These are phyloP conservation scores for Bovichtus variegatus DNA, from an alignment of 2,797 vertebrate species.

Conservation along the genomic window DNA sequence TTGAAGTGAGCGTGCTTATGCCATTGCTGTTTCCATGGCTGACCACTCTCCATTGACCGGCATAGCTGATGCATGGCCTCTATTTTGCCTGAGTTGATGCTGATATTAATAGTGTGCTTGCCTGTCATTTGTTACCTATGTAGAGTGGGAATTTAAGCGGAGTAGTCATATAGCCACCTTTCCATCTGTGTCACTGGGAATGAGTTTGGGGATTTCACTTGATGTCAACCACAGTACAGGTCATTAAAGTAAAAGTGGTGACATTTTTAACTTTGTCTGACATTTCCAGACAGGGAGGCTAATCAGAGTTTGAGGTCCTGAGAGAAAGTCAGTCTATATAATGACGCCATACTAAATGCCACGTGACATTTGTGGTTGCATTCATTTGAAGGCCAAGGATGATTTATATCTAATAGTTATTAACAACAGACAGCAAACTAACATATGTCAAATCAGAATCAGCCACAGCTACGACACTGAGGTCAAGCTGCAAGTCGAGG, in stretches of 20 bases:
- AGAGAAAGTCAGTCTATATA: not conserved
- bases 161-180: not conserved
- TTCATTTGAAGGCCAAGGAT: not conserved
- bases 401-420: not conserved
- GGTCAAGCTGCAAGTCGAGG: too few species aligned
- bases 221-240: not conserved
- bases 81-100: not conserved
- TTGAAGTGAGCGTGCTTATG: not conserved
- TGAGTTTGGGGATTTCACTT: not conserved
- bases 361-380: accelerated
- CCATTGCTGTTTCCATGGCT: not conserved
- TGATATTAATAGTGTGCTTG: not conserved
- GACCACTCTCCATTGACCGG: not conserved
- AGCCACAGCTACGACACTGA: not conserved
- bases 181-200: not conserved
- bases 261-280: constrained; percentile 6
- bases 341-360: not conserved
- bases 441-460: not conserved
- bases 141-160: not conserved
- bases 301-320: not conserved
- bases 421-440: not conserved
- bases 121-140: not conserved
- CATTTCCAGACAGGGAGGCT: not conserved
- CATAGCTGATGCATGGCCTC: not conserved
- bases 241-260: not conserved